A percentile compares a stretch with the other conserved stretches of the same genome.
These are phyloP conservation scores for Chrysogorgia sp. DNA, from an alignment of 92 coral and sea anemone species.

Conservation along the genomic window DNA sequence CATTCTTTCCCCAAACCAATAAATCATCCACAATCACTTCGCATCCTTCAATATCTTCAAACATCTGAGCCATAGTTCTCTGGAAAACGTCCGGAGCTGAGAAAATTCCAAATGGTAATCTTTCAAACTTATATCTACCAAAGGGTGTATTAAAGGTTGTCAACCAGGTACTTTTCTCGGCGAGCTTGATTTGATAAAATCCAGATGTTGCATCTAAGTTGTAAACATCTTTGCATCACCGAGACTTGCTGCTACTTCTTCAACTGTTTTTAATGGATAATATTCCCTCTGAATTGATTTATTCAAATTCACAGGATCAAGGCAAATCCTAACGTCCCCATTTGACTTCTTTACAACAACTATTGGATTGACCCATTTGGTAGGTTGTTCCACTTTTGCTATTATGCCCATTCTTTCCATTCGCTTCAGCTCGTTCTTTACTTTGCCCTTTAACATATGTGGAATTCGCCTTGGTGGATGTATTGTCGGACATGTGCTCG, in stretches of 20 bases:
- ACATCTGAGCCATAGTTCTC: conserved; percentile 28
- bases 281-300: conserved; percentile 8
- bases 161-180: conserved; percentile 17
- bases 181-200: conserved; percentile 28
- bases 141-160: conserved; percentile 16
- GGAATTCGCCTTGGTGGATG: conserved; percentile 39
- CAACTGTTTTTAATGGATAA: conserved; percentile 29
- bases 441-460: conserved; percentile 22
- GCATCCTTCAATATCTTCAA: conserved; percentile 40
- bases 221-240: conserved; percentile 18
- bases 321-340: conserved; percentile 10
- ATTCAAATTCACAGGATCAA: conserved; percentile 27
- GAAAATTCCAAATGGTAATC: conserved; percentile 15
- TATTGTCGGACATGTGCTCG: conserved; percentile 1
- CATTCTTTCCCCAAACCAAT: conserved; percentile 41
- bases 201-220: conserved; percentile 25
- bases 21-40: conserved; percentile 45
- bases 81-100: conserved; percentile 15
- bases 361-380: conserved; percentile 39
- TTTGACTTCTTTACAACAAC: conserved; percentile 24
- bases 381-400: conserved; percentile 36
- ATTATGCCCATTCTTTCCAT: conserved; percentile 31
- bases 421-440: conserved; percentile 22
- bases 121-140: conserved; percentile 5
- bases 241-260: conserved; percentile 13